Conservation (phyloP, 2,797 vertebrate species). For the Falco cherrug region DNA sequence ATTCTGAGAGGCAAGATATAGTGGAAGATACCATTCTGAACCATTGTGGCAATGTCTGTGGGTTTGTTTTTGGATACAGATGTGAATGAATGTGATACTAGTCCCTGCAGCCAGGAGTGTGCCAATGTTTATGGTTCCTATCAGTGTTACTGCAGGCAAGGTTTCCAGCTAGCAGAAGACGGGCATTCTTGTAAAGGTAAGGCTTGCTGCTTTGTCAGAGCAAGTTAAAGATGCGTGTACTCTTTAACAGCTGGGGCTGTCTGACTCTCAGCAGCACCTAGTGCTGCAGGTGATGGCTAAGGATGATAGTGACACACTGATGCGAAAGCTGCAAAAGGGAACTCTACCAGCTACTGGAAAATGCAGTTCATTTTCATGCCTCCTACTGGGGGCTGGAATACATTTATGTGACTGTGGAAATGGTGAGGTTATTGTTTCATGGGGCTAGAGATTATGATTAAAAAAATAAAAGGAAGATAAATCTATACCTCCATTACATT, state of each 20-base stretch:
- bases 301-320: background rate
- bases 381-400: background rate
- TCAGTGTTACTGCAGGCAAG: conserved; percentile 96
- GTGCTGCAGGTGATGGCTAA: background rate
- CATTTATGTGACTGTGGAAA: background rate
- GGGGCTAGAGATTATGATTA: background rate
- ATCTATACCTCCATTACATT: background rate
- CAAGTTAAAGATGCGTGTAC: fast-evolving
- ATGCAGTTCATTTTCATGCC: background rate
- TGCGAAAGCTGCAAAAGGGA: background rate
- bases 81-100: conserved; percentile 89
- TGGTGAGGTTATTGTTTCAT: background rate
- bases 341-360: background rate
- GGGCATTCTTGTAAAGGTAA: conserved; percentile 91
- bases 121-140: conserved; percentile 97
- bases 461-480: background rate
- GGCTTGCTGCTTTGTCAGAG: background rate
- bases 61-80: conserved; percentile 77
- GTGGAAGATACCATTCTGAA: background rate
- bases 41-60: background rate
- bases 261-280: background rate
- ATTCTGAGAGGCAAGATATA: background rate
- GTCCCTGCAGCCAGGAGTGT: conserved; percentile 94
- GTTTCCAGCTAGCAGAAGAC: conserved; percentile 92
- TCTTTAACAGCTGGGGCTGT: background rate